A percentile compares a stretch with the other conserved stretches of the same genome.
These are phyloP conservation scores for Apotomis capreana DNA, from an alignment of 2,888 invertebrate genomes.

Conservation along the genomic window DNA sequence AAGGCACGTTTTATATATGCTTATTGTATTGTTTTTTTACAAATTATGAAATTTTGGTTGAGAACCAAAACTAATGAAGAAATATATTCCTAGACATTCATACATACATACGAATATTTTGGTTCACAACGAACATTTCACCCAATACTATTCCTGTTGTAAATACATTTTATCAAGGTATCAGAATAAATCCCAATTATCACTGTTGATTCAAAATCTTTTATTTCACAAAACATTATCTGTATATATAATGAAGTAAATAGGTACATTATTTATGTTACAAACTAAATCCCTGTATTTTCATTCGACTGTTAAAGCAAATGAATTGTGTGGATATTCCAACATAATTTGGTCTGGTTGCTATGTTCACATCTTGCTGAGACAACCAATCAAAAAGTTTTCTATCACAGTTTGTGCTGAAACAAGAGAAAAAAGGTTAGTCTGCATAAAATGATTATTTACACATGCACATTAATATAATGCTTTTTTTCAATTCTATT, in stretches of 20 bases:
- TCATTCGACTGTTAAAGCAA: conserved; percentile 75
- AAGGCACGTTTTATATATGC: background rate
- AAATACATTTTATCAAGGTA: background rate
- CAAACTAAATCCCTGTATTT: conserved; percentile 83
- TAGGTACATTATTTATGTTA: conserved; percentile 70
- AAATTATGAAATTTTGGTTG: background rate
- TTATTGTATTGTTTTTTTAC: background rate
- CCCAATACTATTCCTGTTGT: too few relatives aligned
- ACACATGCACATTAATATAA: too few relatives aligned
- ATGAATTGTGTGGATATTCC: conserved; percentile 72
- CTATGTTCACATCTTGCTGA: conserved; percentile 76
- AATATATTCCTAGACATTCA: too few relatives aligned
- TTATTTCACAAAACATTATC: conserved; percentile 68
- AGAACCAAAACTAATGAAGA: too few relatives aligned
- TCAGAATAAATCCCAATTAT: background rate
- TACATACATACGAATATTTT: too few relatives aligned
- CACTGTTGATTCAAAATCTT: conserved; percentile 46
- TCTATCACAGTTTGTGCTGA: conserved; percentile 90
- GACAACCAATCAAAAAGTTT: conserved; percentile 86
- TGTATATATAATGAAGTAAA: conserved; percentile 71
- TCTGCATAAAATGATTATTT: background rate
- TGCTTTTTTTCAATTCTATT: too few relatives aligned
- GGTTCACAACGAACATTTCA: too few relatives aligned
- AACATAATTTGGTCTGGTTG: conserved; percentile 63
- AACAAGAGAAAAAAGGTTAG: conserved; percentile 58